These are phyloP conservation scores for Brachirus orientalis DNA, from an alignment of 2,113 vertebrate genomes.

Conservation along the genomic window DNA sequence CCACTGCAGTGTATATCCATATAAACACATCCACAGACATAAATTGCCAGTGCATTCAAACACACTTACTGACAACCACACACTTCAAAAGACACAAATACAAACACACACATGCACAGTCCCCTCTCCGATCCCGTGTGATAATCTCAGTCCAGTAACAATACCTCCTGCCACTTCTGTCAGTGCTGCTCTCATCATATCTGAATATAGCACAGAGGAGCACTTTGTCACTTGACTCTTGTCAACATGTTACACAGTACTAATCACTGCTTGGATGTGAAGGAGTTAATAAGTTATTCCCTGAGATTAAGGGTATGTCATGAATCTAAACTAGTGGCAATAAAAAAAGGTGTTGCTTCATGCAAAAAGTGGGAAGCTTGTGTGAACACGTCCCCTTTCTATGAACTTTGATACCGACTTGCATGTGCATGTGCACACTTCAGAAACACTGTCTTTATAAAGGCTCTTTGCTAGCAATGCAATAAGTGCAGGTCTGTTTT, in stretches of 20 bases:
- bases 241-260: constrained; percentile 37
- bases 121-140: constrained; percentile 1
- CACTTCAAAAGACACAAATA: too few relatives aligned
- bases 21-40: background rate
- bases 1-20: background rate
- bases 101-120: background rate
- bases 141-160: constrained; percentile 12
- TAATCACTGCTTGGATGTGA: constrained; percentile 9
- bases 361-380: background rate
- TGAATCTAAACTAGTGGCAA: constrained; percentile 11
- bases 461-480: too few relatives aligned
- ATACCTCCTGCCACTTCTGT: constrained; percentile 25
- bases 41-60: too few relatives aligned
- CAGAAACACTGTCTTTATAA: background rate
- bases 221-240: constrained; percentile 52
- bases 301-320: constrained; percentile 10
- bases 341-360: constrained; percentile 28
- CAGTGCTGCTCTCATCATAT: constrained; percentile 50
- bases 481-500: too few relatives aligned
- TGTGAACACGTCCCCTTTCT: background rate
- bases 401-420: background rate
- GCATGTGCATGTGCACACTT: background rate
- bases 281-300: constrained; percentile 9
- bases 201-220: constrained; percentile 62
- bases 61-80: constrained; percentile 7